A percentile compares a stretch with the other conserved stretches of the same genome.
Conservation (phyloP, 2,113 vertebrate genomes). For the Apteryx owenii region DNA sequence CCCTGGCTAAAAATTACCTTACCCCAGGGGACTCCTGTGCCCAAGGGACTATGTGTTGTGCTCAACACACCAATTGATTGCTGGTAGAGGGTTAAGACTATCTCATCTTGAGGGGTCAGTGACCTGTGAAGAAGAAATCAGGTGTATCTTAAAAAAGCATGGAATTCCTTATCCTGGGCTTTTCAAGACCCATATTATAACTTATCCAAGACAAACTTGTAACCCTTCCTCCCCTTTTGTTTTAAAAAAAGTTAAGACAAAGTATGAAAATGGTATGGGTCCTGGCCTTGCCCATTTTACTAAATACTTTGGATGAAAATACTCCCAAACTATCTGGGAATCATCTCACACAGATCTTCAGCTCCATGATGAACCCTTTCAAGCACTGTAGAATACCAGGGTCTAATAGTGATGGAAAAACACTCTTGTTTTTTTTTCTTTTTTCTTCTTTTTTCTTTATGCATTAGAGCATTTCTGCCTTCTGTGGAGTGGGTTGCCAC, state of each 20-base stretch:
- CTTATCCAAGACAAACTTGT: background rate
- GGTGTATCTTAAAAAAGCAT: background rate
- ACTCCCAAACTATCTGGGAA: background rate
- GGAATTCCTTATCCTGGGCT: background rate
- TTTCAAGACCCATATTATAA: background rate
- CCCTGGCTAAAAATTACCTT: slow-evolving; percentile 35
- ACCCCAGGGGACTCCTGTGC: background rate
- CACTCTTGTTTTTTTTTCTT: background rate
- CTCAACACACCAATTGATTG: background rate
- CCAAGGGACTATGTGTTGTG: background rate
- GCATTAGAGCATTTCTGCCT: background rate
- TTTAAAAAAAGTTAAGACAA: background rate
- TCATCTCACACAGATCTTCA: background rate
- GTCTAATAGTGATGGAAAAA: background rate
- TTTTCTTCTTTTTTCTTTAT: background rate
- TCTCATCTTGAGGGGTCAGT: background rate
- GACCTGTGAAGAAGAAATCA: background rate
- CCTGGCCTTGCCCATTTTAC: background rate
- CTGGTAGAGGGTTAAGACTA: background rate
- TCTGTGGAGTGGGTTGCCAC: background rate
- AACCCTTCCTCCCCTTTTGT: background rate
- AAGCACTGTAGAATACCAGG: background rate
- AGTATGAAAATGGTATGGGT: background rate
- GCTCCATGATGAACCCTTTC: background rate
- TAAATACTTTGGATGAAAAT: background rate